Evolutionary conservation across 1,140 invertebrate genomes (phyloP), one percentile per base, ranked within the genome.

Genomic region (Asbolus verrucosus): DNA sequence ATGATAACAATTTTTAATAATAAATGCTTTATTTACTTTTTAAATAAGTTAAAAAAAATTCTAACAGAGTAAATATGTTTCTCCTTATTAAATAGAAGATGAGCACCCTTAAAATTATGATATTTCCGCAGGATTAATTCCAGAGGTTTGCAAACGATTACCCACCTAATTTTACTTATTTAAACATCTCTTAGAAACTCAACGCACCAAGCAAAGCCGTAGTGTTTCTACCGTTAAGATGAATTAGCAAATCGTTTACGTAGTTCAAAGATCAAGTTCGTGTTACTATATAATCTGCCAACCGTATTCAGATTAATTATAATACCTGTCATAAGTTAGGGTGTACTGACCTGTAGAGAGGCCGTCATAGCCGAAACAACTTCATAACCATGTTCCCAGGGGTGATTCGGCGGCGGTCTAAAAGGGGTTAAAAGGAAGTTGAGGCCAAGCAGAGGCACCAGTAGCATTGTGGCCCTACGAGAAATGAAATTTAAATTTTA

Each of bases 341-440:
- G 63, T n/a, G 62, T 67, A 76, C 82, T 84, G 82, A 95, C 94
- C 88, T 98, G 96, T 79, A 95, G 91, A 41, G 95, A 96, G 27
- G 91, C 90, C 11, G 91, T 91, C 67, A 95, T 84, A 38, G 95
- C 94, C 4, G 94, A 91, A 65, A 92, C 85, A 69, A 93, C 87
- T 78, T 95, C 92, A 82, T 98, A 97, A 54, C 89, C 83, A 50
- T 87, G 84, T 81, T 93, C 91, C 85, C 89, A 91, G 5, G 89
- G 83, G 75, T 90, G 88, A 21, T 85, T 84, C 43, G 86, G 84
- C 13, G 86, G 84, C 13, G 95, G 95, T 69, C 94, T 86, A 81
- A 96, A 95, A n/a, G 94, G 93, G 33, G 91, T 95, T 11, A 97
- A 83, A 71, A 97, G 85, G 78, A 95, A 95, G 80, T 97, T 92